Conservation (phyloP, 2,113 vertebrate species). For the Rhineura floridana region DNA sequence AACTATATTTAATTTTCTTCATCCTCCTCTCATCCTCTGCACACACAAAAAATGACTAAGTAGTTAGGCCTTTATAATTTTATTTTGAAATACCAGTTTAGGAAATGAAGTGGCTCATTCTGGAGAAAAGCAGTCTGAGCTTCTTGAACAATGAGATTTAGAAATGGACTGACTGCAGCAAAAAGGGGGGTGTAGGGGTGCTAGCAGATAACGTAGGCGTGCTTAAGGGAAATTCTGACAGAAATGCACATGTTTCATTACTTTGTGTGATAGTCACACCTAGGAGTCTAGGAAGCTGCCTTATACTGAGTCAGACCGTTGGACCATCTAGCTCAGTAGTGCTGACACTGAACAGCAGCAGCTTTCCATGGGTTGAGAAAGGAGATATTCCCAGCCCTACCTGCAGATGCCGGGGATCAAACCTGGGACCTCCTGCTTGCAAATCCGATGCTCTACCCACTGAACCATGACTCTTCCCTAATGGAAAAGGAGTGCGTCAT, state of each 20-base stretch:
- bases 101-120: slow-evolving; percentile 46
- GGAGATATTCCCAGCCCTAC: no score
- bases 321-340: no score
- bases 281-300: not conserved
- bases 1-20: slow-evolving; percentile 65
- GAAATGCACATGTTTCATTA: not conserved
- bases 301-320: no score
- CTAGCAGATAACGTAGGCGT: not conserved
- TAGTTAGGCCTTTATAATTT: slow-evolving; percentile 53
- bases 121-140: not conserved
- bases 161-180: not conserved
- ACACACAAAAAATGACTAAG: slow-evolving; percentile 53
- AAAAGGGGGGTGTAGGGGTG: not conserved
- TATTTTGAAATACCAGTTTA: slow-evolving; percentile 55
- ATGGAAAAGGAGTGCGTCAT: no score
- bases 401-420: no score
- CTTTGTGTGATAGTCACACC: not conserved
- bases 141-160: not conserved
- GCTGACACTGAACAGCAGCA: no score
- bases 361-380: no score
- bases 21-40: slow-evolving; percentile 49
- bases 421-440: no score
- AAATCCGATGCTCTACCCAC: no score
- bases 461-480: no score
- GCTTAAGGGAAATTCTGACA: not conserved